Evolutionary conservation across 2,797 vertebrate species (phyloP), one percentile per base, ranked within the genome.

Genomic region (Ambastaia sidthimunki): DNA sequence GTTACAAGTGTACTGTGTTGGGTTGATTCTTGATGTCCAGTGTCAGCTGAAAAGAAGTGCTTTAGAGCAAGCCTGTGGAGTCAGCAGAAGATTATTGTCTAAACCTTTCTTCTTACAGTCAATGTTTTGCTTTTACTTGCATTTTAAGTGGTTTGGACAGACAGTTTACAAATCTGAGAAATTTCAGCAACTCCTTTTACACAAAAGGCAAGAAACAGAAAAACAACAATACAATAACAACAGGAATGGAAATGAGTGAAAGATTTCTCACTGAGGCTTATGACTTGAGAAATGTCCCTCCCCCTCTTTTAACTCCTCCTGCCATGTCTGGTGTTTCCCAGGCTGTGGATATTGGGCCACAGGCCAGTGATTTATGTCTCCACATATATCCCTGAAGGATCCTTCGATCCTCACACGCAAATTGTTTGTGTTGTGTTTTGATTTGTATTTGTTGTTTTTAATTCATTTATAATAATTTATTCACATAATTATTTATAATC

Each of bases 141-240:
- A 2, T 55, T 21, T 55, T 11, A 10, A 54, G 7, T 13, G 6
- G 10, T 7, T 62, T 2, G 15, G 13, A 31, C 50, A 52, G 50
- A 52, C 18, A 16, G 15, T 16, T 15, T 62, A 62, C 28, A 25
- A 25, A 62, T 62, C 23, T 62, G 5, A 21, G 41, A 9, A 31
- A 13, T 70, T 69, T 78, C 13, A 55, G 55, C 4, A 60, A 18
- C 34, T 69, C 18, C 19, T 25, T 23, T 48, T 23, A 23, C 15
- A 19, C 21, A 50, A 2, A 11, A 69, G 18, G n/a, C 18, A 37
- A 54, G 70, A 59, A 80, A 73, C n/a, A 67, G 28, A 28, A 28
- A 28, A 28, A 74, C 28, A 65, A 68, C n/a, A 70, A 74, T 72
- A 81, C 69, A 84, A 75, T 25, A 84, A 79, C 68, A 76, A 60